These are phyloP conservation scores for Porites cylindrica DNA, from an alignment of 92 coral and sea anemone species.

Conservation along the genomic window DNA sequence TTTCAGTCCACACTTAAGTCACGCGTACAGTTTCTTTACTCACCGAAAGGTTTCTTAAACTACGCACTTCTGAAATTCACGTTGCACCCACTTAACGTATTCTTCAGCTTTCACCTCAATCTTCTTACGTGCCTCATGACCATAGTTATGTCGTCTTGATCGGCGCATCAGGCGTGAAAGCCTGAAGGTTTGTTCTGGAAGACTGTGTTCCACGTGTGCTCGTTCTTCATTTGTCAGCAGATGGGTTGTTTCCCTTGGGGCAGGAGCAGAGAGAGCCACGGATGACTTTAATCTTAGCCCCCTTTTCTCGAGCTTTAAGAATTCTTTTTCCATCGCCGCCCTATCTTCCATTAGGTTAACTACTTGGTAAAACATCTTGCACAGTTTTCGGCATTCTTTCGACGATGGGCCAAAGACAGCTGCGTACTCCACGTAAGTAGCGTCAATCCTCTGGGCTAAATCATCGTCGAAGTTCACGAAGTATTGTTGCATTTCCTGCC, in stretches of 20 bases:
- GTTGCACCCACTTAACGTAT: conserved; percentile 15
- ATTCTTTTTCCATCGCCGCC: neutral
- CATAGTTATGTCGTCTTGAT: neutral
- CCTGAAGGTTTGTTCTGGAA: conserved; percentile 51
- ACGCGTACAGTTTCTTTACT: too few species aligned
- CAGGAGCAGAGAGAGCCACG: conserved; percentile 4
- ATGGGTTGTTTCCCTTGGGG: conserved; percentile 1
- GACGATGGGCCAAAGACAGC: conserved; percentile 29
- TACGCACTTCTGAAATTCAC: neutral
- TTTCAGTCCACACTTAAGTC: too few species aligned
- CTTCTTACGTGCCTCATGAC: conserved; percentile 62
- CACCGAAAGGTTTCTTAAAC: neutral
- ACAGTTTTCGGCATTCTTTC: conserved; percentile 20
- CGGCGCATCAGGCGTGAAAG: too few species aligned
- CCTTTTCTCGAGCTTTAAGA: neutral
- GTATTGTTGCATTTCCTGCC: conserved; percentile 28
- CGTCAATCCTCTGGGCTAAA: conserved; percentile 17
- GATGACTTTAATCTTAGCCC: neutral
- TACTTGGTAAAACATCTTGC: conserved; percentile 23
- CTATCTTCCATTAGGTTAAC: neutral
- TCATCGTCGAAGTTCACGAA: conserved; percentile 31
- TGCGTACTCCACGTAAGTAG: conserved; percentile 16
- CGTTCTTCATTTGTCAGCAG: neutral
- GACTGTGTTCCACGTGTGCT: neutral
- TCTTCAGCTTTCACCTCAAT: conserved; percentile 74